Evolutionary conservation across 1,140 invertebrate genomes (phyloP).

Genomic region (Lepidurus packardi): DNA sequence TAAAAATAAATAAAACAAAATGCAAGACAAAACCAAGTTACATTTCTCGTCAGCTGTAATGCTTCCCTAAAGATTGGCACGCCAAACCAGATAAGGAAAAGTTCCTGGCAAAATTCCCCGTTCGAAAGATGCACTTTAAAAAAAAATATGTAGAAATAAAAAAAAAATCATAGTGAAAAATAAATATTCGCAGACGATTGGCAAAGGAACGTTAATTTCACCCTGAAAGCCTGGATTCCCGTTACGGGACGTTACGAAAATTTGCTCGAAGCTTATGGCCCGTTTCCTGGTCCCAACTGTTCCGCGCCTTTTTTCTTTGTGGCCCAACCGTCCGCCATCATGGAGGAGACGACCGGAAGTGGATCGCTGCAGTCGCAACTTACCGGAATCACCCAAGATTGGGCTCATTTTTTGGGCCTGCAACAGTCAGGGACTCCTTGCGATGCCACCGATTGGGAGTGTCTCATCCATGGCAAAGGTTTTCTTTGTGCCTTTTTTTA

Average conservation of each 20-base stretch:
- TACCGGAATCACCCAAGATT: not conserved
- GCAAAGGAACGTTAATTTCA: not conserved
- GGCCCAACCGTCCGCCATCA: not conserved
- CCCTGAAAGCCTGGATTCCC: constrained; percentile 14
- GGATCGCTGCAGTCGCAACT: not conserved
- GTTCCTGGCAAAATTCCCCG: too few relatives aligned
- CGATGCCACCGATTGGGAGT: not conserved
- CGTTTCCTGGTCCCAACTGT: not conserved
- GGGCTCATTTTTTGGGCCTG: not conserved
- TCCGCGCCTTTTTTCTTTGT: not conserved
- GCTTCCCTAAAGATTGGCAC: too few relatives aligned
- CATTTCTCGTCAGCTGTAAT: too few relatives aligned
- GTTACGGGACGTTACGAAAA: constrained; percentile 13
- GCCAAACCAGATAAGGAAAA: too few relatives aligned
- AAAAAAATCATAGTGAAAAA: not conserved
- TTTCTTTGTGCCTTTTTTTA: not conserved
- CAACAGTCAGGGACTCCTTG: not conserved
- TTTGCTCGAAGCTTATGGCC: not conserved
- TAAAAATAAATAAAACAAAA: too few relatives aligned
- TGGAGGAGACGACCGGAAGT: not conserved
- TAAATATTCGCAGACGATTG: not conserved
- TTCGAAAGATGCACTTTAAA: not conserved
- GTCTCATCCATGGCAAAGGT: not conserved
- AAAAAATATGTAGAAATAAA: not conserved
- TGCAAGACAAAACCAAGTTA: too few relatives aligned